A percentile compares a stretch with the other conserved stretches of the same genome.
Conservation (phyloP, 1,140 invertebrate genomes). For the Aricia agestis region DNA sequence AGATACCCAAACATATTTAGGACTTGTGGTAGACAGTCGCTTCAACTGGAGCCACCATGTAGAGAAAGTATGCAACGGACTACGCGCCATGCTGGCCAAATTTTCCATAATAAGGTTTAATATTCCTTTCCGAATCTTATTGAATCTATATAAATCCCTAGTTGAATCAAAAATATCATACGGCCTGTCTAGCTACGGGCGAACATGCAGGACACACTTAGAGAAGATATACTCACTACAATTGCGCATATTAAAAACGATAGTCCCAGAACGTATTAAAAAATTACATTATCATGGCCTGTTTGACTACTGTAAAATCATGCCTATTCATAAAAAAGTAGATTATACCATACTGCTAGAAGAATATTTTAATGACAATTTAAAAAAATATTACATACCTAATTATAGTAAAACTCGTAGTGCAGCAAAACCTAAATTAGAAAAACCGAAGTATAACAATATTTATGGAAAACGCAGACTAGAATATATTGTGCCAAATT, state of each 20-base stretch:
- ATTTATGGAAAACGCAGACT: not conserved
- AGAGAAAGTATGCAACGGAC: slow-evolving; percentile 24
- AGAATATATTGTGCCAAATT: not conserved
- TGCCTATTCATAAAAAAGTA: slow-evolving; percentile 13
- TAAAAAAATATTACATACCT: not conserved
- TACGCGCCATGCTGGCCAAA: slow-evolving; percentile 30
- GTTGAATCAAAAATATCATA: not conserved
- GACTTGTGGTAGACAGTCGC: slow-evolving; percentile 27
- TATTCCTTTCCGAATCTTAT: slow-evolving; percentile 21
- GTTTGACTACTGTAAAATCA: not conserved
- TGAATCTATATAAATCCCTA: not conserved
- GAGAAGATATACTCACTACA: slow-evolving; percentile 17
- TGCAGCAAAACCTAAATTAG: not conserved
- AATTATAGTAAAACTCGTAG: not conserved
- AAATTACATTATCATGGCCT: not conserved
- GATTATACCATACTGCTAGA: slow-evolving; percentile 10
- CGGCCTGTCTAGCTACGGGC: not conserved
- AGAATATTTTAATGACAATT: slow-evolving; percentile 7
- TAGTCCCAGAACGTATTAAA: slow-evolving; percentile 14
- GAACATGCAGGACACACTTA: slow-evolving; percentile 16
- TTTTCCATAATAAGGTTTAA: slow-evolving; percentile 27
- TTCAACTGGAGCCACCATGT: slow-evolving; percentile 31
- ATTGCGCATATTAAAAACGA: slow-evolving; percentile 18
- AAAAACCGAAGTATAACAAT: not conserved
- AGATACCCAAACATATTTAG: slow-evolving; percentile 25